Conservation (phyloP, 2,113 vertebrate genomes). For the Atractosteus spatula region DNA sequence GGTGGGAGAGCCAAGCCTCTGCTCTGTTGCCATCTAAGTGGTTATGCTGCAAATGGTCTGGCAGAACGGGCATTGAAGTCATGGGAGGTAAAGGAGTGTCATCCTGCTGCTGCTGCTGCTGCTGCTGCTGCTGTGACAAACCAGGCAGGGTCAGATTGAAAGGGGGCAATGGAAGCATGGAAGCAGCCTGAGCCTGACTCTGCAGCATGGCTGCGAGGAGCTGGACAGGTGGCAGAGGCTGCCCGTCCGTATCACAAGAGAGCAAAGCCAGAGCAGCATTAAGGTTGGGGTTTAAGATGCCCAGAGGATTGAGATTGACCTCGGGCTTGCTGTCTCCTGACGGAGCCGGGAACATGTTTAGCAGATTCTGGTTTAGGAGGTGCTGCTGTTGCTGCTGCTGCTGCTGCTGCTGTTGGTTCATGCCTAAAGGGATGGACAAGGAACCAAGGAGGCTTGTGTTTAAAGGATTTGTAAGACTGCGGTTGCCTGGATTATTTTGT, state of each 20-base stretch:
- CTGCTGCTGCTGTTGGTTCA: conserved; percentile 66
- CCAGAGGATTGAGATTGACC: conserved; percentile 74
- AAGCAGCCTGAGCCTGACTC: conserved; percentile 72
- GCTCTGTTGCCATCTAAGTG: conserved; percentile 63
- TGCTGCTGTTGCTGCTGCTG: conserved; percentile 62
- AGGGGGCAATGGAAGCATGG: conserved; percentile 71
- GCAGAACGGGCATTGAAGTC: conserved; percentile 57
- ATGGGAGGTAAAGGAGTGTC: conserved; percentile 60
- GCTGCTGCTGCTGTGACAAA: conserved; percentile 66
- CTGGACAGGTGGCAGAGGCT: conserved; percentile 73
- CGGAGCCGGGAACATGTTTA: conserved; percentile 78
- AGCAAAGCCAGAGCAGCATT: conserved; percentile 74
- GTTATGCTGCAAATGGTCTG: conserved; percentile 65
- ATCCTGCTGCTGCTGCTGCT: conserved; percentile 67
- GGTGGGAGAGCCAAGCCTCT: conserved; percentile 66
- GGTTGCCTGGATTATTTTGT: conserved; percentile 68
- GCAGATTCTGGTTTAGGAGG: conserved; percentile 78
- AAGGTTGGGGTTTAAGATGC: conserved; percentile 73
- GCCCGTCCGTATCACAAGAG: conserved; percentile 70
- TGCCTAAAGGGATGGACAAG: conserved; percentile 74
- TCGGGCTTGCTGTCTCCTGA: conserved; percentile 79
- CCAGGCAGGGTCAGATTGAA: conserved; percentile 74
- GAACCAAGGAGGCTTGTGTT: conserved; percentile 73
- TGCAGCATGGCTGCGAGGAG: conserved; percentile 73
- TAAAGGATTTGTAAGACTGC: conserved; percentile 69